phyloP scores from a whole-genome alignment of 1,140 invertebrate species.

The Tyrophagus putrescentiae region DNA sequence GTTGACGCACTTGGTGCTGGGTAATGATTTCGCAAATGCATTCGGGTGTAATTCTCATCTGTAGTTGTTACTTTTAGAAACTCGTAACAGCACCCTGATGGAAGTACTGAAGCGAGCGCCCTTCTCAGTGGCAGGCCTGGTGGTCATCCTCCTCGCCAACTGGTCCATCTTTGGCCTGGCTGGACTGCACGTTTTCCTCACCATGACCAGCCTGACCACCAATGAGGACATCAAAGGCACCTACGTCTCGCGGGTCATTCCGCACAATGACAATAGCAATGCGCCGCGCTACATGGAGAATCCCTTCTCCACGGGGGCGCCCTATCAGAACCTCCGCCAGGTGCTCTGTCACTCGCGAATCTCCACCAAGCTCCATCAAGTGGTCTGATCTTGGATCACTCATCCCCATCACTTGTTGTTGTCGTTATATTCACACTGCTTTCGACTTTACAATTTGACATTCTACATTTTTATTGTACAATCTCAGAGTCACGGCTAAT shows the following conservation, averaged over 20 bases:
- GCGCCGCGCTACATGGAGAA: not conserved
- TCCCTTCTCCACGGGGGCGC: not conserved
- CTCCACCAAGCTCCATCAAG: too few species aligned
- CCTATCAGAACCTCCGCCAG: not conserved
- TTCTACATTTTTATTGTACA: not conserved
- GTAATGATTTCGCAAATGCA: not conserved
- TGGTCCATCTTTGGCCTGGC: slow-evolving; percentile 1
- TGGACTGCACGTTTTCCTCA: slow-evolving; percentile 1
- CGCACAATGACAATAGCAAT: not conserved
- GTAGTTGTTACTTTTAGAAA: too few species aligned
- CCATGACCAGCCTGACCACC: not conserved
- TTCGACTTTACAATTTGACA: not conserved
- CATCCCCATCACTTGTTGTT: too few species aligned
- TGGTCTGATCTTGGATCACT: too few species aligned
- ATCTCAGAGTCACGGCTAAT: not conserved
- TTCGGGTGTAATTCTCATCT: too few species aligned
- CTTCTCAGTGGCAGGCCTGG: not conserved
- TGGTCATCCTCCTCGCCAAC: not conserved
- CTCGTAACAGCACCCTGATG: not conserved
- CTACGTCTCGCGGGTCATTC: not conserved
- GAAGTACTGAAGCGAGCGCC: not conserved
- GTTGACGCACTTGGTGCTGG: not conserved
- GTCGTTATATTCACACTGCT: not conserved
- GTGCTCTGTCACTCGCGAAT: not conserved
- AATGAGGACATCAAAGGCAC: slow-evolving; percentile 12